Evolutionary conservation across 2,888 invertebrate genomes (phyloP).

Genomic region (Corythucha ciliata): DNA sequence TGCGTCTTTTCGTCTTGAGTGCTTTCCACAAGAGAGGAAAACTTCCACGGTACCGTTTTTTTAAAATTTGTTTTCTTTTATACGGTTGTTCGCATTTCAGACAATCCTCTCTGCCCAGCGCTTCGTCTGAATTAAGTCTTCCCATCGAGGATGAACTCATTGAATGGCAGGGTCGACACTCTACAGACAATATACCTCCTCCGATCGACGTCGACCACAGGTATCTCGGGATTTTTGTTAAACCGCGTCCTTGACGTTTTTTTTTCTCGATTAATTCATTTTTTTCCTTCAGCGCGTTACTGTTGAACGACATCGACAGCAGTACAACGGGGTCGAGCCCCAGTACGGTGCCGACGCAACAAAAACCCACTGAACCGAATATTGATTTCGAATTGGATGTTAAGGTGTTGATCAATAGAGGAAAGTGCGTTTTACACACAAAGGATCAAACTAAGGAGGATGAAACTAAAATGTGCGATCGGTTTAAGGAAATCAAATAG

Average conservation of each 20-base stretch:
- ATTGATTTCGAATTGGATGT: constrained; percentile 94
- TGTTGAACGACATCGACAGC: constrained; percentile 27
- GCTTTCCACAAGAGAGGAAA: no score
- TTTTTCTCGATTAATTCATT: neutral
- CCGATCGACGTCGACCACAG: constrained; percentile 26
- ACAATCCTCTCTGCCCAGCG: constrained; percentile 71
- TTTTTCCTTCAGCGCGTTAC: constrained; percentile 21
- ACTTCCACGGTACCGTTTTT: no score
- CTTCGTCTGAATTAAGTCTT: constrained; percentile 56
- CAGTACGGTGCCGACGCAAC: constrained; percentile 36
- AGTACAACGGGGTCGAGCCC: constrained; percentile 29
- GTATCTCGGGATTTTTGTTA: constrained; percentile 5
- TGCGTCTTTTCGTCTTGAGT: no score
- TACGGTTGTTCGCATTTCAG: constrained; percentile 39
- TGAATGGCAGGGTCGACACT: constrained; percentile 32
- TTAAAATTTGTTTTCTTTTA: constrained; percentile 5
- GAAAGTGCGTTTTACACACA: constrained; percentile 92
- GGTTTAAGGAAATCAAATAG: constrained; percentile 25
- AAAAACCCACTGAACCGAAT: constrained; percentile 72
- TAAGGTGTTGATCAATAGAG: constrained; percentile 91
- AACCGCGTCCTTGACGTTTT: neutral
- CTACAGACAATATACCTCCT: constrained; percentile 27
- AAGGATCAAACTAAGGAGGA: constrained; percentile 65
- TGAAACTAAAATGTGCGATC: constrained; percentile 53
- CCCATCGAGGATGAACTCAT: constrained; percentile 33